Conservation (phyloP, 2,888 invertebrate genomes). For the Disparrhopalites patrizii region DNA sequence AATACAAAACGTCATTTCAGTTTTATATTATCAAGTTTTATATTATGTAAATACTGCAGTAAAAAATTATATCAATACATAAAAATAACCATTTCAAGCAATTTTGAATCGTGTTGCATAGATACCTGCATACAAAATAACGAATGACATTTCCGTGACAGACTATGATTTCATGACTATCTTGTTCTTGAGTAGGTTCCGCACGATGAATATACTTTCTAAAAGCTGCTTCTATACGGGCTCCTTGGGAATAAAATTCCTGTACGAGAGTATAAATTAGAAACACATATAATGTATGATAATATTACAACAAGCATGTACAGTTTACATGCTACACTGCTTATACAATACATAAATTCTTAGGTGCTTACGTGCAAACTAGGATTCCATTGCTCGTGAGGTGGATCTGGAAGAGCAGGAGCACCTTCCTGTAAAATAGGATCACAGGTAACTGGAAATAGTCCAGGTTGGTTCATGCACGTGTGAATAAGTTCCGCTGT, state of each 20-base stretch:
- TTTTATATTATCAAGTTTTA: no score
- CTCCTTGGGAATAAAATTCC: conserved; percentile 71
- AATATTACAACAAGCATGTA: background rate
- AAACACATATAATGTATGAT: background rate
- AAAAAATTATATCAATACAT: background rate
- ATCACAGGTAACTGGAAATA: conserved; percentile 61
- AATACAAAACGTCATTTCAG: conserved; percentile 52
- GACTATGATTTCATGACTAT: conserved; percentile 84
- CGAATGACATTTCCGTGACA: conserved; percentile 98
- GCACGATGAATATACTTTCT: conserved; percentile 90
- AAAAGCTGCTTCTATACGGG: conserved; percentile 93
- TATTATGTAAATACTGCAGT: no score
- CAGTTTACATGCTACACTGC: background rate
- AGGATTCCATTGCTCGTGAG: conserved; percentile 71
- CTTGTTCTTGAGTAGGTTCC: conserved; percentile 68
- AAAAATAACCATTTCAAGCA: background rate
- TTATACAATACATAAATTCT: background rate
- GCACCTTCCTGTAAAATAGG: conserved; percentile 85
- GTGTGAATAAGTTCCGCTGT: conserved; percentile 81
- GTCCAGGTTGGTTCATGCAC: conserved; percentile 51
- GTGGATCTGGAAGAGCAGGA: conserved; percentile 91
- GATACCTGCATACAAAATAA: conserved; percentile 82
- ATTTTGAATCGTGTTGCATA: background rate
- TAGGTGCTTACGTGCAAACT: conserved; percentile 62
- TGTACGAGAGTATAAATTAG: background rate